Conservation (phyloP, 1,140 invertebrate species). For the Stegodyphus mimosarum region DNA sequence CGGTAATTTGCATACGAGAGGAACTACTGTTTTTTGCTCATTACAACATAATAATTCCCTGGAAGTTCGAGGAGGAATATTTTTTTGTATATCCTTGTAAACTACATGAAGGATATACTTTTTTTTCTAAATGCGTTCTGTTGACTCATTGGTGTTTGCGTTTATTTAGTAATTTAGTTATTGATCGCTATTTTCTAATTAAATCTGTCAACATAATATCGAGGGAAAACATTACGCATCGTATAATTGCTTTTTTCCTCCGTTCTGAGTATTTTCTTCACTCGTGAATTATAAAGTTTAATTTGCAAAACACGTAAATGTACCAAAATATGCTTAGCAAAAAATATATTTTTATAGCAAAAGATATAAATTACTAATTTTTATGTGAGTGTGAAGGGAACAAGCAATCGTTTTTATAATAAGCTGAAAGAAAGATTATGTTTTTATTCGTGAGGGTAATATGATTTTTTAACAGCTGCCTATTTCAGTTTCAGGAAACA, state of each 20-base stretch:
- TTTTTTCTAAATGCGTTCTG: neutral
- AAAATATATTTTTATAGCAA: too few species aligned
- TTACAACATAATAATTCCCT: conserved; percentile 38
- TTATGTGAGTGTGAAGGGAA: too few species aligned
- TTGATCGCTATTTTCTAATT: conserved; percentile 48
- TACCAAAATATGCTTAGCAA: too few species aligned
- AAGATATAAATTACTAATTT: too few species aligned
- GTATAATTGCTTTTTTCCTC: conserved; percentile 19
- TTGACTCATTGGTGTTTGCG: conserved; percentile 21
- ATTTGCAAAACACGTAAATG: too few species aligned
- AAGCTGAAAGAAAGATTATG: too few species aligned
- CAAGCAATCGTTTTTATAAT: too few species aligned
- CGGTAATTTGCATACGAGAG: conserved; percentile 28
- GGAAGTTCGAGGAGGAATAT: neutral
- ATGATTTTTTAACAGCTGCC: too few species aligned
- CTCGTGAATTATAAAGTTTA: too few species aligned
- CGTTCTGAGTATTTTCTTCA: neutral
- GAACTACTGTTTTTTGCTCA: conserved; percentile 33
- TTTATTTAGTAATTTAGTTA: conserved; percentile 46
- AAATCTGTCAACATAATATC: conserved; percentile 26
- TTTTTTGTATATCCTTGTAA: neutral
- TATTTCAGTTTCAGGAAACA: too few species aligned
- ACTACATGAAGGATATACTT: too few species aligned
- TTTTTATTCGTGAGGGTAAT: too few species aligned
- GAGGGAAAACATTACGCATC: conserved; percentile 13